phyloP scores from a whole-genome alignment of 2,888 invertebrate genomes.

The Isotomurus palustris region DNA sequence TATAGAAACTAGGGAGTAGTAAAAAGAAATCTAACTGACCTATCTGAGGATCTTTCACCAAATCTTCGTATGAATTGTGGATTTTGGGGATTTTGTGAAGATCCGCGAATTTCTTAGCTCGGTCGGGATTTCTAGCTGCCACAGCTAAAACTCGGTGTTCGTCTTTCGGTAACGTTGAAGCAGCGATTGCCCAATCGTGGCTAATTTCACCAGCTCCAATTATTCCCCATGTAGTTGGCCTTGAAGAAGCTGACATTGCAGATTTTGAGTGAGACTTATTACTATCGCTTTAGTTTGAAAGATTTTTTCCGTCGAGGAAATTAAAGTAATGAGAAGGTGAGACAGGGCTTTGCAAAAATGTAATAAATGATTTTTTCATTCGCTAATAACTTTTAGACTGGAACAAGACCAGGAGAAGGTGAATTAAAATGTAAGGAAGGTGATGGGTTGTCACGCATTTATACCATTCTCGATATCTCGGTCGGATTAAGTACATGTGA shows the following conservation, averaged over 20 bases:
- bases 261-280: background rate
- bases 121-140: slow-evolving; percentile 68
- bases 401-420: too few species aligned
- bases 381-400: too few species aligned
- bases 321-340: too few species aligned
- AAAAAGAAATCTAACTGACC: slow-evolving; percentile 10
- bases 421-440: too few species aligned
- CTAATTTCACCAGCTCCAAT: slow-evolving; percentile 78
- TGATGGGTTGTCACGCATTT: too few species aligned
- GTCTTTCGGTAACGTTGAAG: slow-evolving; percentile 60
- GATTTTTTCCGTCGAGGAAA: too few species aligned
- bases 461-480: too few species aligned
- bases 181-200: slow-evolving; percentile 73
- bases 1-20: too few species aligned
- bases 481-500: too few species aligned
- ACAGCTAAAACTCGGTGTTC: slow-evolving; percentile 71
- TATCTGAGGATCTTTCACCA: slow-evolving; percentile 66
- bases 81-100: slow-evolving; percentile 65
- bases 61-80: slow-evolving; percentile 68
- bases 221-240: slow-evolving; percentile 72
- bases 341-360: too few species aligned
- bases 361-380: too few species aligned
- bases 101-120: slow-evolving; percentile 70
- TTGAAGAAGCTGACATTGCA: background rate
- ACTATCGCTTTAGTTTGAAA: too few species aligned